These are phyloP conservation scores for Dreissena rostriformis DNA, from an alignment of 1,140 invertebrate species.

Conservation along the genomic window DNA sequence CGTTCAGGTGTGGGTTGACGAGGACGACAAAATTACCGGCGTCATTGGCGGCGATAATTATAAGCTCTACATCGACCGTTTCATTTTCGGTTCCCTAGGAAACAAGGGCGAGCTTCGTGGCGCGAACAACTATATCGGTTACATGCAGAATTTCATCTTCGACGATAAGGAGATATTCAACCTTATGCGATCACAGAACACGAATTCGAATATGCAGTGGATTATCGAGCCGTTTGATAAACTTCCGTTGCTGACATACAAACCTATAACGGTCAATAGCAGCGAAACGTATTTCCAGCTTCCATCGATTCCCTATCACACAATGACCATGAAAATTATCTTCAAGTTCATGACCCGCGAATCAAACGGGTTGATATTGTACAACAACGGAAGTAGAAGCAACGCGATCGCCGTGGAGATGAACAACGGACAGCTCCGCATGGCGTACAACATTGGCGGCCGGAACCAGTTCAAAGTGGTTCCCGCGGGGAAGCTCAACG, in stretches of 20 bases:
- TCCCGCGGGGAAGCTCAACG: slow-evolving; percentile 86
- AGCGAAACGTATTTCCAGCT: slow-evolving; percentile 66
- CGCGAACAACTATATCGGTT: slow-evolving; percentile 68
- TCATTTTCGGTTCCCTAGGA: slow-evolving; percentile 51
- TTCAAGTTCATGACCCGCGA: slow-evolving; percentile 82
- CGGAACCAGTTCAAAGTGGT: slow-evolving; percentile 83
- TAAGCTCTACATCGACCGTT: slow-evolving; percentile 55
- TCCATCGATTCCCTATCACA: slow-evolving; percentile 56
- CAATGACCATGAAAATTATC: slow-evolving; percentile 62
- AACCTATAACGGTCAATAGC: slow-evolving; percentile 70
- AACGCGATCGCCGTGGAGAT: slow-evolving; percentile 96
- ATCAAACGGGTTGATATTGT: slow-evolving; percentile 91
- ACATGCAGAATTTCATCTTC: slow-evolving; percentile 73
- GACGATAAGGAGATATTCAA: slow-evolving; percentile 67
- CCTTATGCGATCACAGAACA: slow-evolving; percentile 25
- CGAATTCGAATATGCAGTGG: slow-evolving; percentile 31
- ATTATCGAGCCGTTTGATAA: slow-evolving; percentile 29
- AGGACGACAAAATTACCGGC: slow-evolving; percentile 48
- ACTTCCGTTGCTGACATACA: slow-evolving; percentile 62
- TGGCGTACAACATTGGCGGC: slow-evolving; percentile 93
- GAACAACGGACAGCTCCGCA: slow-evolving; percentile 87
- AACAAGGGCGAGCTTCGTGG: slow-evolving; percentile 9
- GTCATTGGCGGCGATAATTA: slow-evolving; percentile 57
- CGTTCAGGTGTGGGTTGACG: slow-evolving; percentile 75
- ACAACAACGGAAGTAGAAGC: slow-evolving; percentile 95